Conservation (phyloP, 2,888 invertebrate species). For the Drosophila paranaensis region DNA sequence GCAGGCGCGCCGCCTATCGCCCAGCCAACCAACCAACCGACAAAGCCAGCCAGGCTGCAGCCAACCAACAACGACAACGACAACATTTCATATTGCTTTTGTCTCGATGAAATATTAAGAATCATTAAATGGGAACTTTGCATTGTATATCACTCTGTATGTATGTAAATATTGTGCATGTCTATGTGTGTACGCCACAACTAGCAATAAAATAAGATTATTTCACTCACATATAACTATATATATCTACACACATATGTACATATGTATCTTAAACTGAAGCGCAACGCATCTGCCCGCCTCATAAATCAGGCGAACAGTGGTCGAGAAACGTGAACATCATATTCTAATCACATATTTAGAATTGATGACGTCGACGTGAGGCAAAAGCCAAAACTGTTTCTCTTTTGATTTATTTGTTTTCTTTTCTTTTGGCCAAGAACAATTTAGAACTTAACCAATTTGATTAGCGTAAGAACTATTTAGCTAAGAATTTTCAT, state of each 20-base stretch:
- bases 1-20: conserved; percentile 24
- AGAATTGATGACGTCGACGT: conserved; percentile 45
- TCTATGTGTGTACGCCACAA: conserved; percentile 37
- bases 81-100: conserved; percentile 50
- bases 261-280: conserved; percentile 21
- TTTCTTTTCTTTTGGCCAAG: conserved; percentile 28
- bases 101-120: conserved; percentile 67
- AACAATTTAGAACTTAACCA: conserved; percentile 43
- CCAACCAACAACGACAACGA: conserved; percentile 8
- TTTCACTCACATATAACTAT: conserved; percentile 21
- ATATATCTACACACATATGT: background rate
- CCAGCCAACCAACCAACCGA: conserved; percentile 23
- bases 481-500: conserved; percentile 4
- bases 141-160: conserved; percentile 63
- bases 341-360: conserved; percentile 53
- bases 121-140: conserved; percentile 71
- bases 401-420: background rate
- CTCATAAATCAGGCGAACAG: conserved; percentile 63
- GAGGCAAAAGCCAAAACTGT: background rate
- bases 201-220: conserved; percentile 53
- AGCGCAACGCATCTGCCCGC: conserved; percentile 59
- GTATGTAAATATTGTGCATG: conserved; percentile 25
- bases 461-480: conserved; percentile 30
- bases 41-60: conserved; percentile 22
- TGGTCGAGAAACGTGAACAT: conserved; percentile 51